These are phyloP conservation scores for Agapornis roseicollis DNA, from an alignment of 2,113 vertebrate species.

Conservation along the genomic window DNA sequence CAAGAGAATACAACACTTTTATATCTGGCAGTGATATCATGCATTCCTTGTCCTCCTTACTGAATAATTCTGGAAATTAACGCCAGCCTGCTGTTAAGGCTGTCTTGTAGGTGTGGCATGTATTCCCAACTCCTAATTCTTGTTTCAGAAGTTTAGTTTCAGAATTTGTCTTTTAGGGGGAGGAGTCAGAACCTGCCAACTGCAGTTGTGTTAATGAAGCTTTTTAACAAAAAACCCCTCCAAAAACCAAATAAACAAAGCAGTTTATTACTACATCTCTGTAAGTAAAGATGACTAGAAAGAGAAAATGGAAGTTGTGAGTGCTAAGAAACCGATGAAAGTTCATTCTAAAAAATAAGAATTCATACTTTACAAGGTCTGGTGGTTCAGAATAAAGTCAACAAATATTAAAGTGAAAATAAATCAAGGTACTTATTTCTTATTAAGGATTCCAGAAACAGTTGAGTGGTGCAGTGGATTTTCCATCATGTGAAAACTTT, in stretches of 20 bases:
- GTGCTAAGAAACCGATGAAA: background rate
- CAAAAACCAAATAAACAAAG: background rate
- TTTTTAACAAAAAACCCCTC: background rate
- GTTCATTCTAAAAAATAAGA: background rate
- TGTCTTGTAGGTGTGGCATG: background rate
- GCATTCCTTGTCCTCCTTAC: background rate
- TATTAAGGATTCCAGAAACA: background rate
- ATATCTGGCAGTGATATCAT: background rate
- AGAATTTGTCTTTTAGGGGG: background rate
- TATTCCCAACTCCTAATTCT: background rate
- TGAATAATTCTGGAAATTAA: background rate
- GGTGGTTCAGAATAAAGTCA: background rate
- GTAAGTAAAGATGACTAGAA: background rate
- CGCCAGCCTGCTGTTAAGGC: background rate
- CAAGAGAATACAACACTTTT: background rate
- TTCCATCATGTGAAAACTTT: background rate
- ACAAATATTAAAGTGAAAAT: background rate
- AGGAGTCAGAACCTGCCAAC: background rate
- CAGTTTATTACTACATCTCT: background rate
- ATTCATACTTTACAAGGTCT: background rate
- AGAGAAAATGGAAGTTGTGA: background rate
- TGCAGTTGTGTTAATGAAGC: background rate
- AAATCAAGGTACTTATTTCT: background rate
- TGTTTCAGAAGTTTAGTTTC: background rate
- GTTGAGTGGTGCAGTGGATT: background rate